Conservation (phyloP, 2,888 invertebrate genomes). For the Caenorhabditis doughertyi region DNA sequence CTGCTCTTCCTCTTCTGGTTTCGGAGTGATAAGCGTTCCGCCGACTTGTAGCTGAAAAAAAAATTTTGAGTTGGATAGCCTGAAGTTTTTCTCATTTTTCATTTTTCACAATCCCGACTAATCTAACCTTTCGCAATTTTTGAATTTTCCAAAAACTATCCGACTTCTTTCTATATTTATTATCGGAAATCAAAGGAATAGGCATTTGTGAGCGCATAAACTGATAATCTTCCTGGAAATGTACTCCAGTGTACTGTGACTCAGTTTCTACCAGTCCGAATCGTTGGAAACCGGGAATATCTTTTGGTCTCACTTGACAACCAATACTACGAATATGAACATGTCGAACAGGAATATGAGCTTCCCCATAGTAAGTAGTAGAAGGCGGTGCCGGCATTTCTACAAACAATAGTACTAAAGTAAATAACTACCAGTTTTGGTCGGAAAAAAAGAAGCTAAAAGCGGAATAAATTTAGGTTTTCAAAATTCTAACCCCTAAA, state of each 20-base stretch:
- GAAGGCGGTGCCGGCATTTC: too few species aligned
- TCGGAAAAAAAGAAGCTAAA: too few species aligned
- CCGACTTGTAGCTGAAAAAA: background rate
- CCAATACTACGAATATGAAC: background rate
- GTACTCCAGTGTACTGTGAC: background rate
- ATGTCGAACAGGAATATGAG: too few species aligned
- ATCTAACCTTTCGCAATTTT: too few species aligned
- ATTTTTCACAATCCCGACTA: too few species aligned
- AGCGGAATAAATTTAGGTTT: too few species aligned
- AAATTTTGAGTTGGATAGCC: background rate
- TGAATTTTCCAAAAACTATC: too few species aligned
- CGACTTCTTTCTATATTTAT: background rate
- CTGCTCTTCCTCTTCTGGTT: slow-evolving; percentile 4
- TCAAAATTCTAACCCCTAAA: too few species aligned
- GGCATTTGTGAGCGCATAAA: background rate
- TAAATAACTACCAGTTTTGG: too few species aligned
- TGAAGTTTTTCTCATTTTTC: too few species aligned
- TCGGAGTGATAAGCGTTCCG: background rate
- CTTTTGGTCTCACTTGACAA: slow-evolving; percentile 13
- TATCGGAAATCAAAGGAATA: background rate
- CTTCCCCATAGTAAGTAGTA: too few species aligned
- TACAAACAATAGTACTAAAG: too few species aligned
- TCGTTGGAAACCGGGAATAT: background rate
- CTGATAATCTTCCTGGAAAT: slow-evolving; percentile 1
- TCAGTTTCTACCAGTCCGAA: background rate